These are phyloP conservation scores for Lytechinus variegatus DNA, from an alignment of 35 echinoderm and acorn worm species.

Conservation along the genomic window DNA sequence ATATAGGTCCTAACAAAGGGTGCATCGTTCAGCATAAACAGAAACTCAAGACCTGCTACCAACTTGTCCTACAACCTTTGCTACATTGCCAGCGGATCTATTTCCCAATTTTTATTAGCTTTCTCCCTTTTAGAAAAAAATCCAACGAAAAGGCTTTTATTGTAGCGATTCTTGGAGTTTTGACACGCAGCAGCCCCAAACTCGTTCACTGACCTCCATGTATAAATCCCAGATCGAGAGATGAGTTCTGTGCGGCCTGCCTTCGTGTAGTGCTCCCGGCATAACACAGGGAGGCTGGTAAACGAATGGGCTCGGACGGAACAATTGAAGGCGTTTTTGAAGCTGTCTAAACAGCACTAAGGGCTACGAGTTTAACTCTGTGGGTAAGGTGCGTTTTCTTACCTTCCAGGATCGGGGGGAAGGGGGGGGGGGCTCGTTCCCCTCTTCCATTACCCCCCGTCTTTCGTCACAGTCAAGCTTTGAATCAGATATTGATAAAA, in stretches of 20 bases:
- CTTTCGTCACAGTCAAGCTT: not conserved
- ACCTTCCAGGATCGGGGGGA: not conserved
- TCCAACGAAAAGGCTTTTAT: not conserved
- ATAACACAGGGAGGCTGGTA: slow-evolving; percentile 45
- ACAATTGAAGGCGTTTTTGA: slow-evolving; percentile 45
- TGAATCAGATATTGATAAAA: not conserved
- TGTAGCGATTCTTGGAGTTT: not conserved
- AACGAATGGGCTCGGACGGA: slow-evolving; percentile 33
- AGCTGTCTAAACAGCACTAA: slow-evolving; percentile 42
- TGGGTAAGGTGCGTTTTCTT: not conserved
- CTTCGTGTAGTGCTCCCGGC: slow-evolving; percentile 38
- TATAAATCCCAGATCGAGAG: not conserved
- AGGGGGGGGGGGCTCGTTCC: not conserved
- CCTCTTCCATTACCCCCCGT: not conserved
- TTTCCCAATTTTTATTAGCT: slow-evolving; percentile 46
- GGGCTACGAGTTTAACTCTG: slow-evolving; percentile 25
- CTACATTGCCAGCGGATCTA: slow-evolving; percentile 49
- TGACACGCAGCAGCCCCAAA: not conserved
- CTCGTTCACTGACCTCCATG: slow-evolving; percentile 47
- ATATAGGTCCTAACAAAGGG: slow-evolving; percentile 47
- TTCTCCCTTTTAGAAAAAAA: not conserved
- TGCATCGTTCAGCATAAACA: slow-evolving; percentile 43
- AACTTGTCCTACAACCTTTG: slow-evolving; percentile 55
- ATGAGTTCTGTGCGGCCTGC: slow-evolving; percentile 1
- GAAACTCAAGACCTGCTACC: slow-evolving; percentile 53